phyloP scores from a whole-genome alignment of 2,113 vertebrate species.

The Nesogale talazaci region DNA sequence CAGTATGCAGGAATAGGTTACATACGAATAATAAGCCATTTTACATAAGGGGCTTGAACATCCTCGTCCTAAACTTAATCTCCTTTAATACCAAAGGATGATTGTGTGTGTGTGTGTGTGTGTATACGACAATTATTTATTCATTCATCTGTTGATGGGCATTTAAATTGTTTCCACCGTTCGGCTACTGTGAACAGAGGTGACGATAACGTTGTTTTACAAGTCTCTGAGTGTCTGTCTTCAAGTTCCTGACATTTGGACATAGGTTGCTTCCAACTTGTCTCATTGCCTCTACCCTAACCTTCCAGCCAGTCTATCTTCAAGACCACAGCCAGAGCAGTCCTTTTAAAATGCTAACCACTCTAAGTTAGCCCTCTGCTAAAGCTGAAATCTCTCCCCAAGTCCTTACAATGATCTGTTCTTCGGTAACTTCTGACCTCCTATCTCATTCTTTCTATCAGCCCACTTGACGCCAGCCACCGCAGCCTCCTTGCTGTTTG shows the following conservation, averaged over 20 bases:
- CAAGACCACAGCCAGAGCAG: not conserved
- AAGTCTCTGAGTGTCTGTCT: not conserved
- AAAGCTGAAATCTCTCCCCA: not conserved
- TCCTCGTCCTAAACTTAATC: no score
- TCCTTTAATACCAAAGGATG: no score
- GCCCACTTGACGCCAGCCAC: not conserved
- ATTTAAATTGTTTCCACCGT: not conserved
- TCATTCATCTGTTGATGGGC: not conserved
- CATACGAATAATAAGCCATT: no score
- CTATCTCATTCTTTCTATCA: not conserved
- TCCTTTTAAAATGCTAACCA: not conserved
- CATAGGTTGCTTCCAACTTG: not conserved
- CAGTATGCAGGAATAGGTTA: not conserved
- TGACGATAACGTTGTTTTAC: not conserved
- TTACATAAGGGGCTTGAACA: no score
- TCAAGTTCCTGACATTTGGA: not conserved
- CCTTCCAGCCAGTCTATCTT: not conserved
- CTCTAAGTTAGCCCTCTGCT: not conserved
- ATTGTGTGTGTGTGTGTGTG: not conserved
- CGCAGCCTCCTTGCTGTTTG: not conserved
- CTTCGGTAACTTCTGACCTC: not conserved
- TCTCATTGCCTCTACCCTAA: not conserved
- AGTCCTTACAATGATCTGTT: not conserved
- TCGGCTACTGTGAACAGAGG: not conserved
- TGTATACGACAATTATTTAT: not conserved